Conservation (phyloP, 2,888 invertebrate species). For the Drosophila rubida region DNA sequence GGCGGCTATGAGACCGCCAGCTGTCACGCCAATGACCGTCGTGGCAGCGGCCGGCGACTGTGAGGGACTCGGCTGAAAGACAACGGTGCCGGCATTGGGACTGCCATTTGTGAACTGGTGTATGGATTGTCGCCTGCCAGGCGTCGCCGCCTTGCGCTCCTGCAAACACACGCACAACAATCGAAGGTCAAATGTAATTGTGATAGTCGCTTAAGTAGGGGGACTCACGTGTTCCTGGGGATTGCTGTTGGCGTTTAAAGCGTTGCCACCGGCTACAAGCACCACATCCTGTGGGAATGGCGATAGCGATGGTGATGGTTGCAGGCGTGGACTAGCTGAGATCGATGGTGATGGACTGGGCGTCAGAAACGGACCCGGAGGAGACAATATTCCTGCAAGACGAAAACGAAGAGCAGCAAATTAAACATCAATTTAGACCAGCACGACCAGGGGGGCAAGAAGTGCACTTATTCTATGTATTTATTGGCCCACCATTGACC, state of each 20-base stretch:
- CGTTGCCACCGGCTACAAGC: constrained; percentile 85
- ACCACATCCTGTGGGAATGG: constrained; percentile 85
- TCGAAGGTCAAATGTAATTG: background rate
- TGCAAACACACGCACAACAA: constrained; percentile 34
- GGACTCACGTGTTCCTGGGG: constrained; percentile 85
- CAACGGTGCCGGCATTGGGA: constrained; percentile 85
- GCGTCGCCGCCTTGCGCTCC: constrained; percentile 85
- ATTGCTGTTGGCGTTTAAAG: constrained; percentile 84
- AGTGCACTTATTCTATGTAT: constrained; percentile 44
- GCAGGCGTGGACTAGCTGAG: constrained; percentile 85
- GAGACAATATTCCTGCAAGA: constrained; percentile 85
- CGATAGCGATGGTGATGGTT: constrained; percentile 85
- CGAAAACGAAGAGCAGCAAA: constrained; percentile 13
- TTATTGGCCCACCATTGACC: constrained; percentile 49
- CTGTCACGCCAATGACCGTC: constrained; percentile 84
- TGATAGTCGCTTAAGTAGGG: too few relatives aligned
- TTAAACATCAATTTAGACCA: constrained; percentile 22
- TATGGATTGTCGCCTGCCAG: constrained; percentile 85
- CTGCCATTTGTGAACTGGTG: constrained; percentile 85
- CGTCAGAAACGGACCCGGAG: constrained; percentile 86
- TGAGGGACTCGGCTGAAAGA: constrained; percentile 85
- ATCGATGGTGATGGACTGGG: constrained; percentile 86
- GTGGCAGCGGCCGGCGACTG: constrained; percentile 85
- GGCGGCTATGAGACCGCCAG: constrained; percentile 78
- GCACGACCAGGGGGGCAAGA: constrained; percentile 9